phyloP scores from a whole-genome alignment of 2,797 vertebrate genomes.

The Eremophila alpestris region DNA sequence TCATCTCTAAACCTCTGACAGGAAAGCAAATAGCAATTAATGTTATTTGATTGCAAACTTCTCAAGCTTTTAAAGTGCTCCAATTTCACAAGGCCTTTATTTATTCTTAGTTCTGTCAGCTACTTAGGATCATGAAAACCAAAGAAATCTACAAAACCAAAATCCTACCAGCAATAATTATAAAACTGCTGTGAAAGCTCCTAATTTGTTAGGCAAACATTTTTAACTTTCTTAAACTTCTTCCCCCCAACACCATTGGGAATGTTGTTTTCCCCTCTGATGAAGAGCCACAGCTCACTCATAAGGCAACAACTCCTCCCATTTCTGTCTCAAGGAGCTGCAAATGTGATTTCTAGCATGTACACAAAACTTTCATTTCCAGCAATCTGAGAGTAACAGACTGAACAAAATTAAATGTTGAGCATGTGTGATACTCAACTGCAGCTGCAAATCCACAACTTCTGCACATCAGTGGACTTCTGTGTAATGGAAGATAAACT shows the following conservation, averaged over 20 bases:
- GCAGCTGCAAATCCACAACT: neutral
- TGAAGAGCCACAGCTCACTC: neutral
- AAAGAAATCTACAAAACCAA: neutral
- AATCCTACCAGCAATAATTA: neutral
- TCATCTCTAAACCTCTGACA: neutral
- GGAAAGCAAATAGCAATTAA: neutral
- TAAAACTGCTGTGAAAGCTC: neutral
- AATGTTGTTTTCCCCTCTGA: neutral
- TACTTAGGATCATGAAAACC: neutral
- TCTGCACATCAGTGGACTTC: neutral
- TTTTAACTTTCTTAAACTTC: neutral
- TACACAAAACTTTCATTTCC: neutral
- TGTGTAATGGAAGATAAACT: neutral
- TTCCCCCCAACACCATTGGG: accelerated
- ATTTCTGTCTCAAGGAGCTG: neutral
- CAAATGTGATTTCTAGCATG: neutral
- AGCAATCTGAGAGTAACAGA: neutral
- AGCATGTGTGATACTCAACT: neutral
- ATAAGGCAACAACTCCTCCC: neutral
- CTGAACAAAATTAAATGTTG: neutral
- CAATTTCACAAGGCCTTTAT: neutral
- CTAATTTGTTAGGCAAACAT: neutral
- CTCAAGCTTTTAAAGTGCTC: neutral
- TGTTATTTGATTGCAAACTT: neutral
- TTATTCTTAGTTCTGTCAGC: neutral